A percentile compares a stretch with the other conserved stretches of the same genome.
These are phyloP conservation scores for Panthera leo DNA, from an alignment of 2,113 vertebrate genomes.

Conservation along the genomic window DNA sequence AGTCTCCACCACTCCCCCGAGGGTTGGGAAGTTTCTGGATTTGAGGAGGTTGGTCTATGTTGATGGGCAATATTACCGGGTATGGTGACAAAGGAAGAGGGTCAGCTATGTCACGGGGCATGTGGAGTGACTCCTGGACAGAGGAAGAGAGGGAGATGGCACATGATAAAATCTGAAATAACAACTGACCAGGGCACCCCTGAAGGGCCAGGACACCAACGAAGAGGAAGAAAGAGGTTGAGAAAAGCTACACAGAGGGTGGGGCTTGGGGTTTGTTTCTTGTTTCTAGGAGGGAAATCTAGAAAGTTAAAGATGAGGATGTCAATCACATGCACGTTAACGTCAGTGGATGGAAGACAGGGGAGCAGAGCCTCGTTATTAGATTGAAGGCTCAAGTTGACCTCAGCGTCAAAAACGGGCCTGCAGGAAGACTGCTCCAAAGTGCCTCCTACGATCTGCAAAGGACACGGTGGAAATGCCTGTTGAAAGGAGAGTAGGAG, in stretches of 20 bases:
- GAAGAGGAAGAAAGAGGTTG: not conserved
- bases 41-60: not conserved
- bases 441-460: not conserved
- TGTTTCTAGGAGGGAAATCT: not conserved
- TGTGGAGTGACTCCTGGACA: not conserved
- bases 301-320: not conserved
- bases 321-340: rapidly evolving
- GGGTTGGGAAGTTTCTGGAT: not conserved
- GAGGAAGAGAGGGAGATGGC: not conserved
- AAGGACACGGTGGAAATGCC: not conserved
- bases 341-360: too few species aligned
- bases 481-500: not conserved
- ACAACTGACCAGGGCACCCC: not conserved
- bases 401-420: not conserved
- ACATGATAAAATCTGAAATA: not conserved
- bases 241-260: not conserved
- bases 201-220: not conserved
- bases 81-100: not conserved
- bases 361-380: not conserved
- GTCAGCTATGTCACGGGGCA: not conserved
- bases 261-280: not conserved
- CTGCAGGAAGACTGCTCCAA: not conserved
- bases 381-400: not conserved
- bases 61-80: not conserved
- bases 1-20: rapidly evolving